Conservation (phyloP, 2,113 vertebrate species). For the Oplegnathus fasciatus region DNA sequence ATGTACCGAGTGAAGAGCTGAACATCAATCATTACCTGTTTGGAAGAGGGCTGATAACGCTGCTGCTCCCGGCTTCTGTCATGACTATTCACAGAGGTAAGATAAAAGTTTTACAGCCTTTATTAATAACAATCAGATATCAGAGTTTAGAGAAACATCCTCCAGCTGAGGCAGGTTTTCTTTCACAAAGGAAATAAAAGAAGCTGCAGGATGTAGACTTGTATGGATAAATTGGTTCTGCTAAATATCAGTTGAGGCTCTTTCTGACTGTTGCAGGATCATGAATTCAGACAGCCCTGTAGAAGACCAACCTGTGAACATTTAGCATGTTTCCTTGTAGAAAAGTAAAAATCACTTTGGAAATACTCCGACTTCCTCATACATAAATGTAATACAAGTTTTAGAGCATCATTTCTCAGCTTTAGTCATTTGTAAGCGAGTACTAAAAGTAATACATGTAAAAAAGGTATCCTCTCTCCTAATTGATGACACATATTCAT, state of each 20-base stretch:
- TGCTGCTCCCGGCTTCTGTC: neutral
- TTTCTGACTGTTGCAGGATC: neutral
- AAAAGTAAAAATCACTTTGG: neutral
- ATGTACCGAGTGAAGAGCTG: conserved; percentile 3
- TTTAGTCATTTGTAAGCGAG: neutral
- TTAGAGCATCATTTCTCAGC: neutral
- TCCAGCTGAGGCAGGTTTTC: neutral
- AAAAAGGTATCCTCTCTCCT: too few relatives aligned
- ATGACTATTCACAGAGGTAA: conserved; percentile 72
- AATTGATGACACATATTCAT: too few relatives aligned
- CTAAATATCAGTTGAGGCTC: neutral
- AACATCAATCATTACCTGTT: neutral
- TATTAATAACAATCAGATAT: neutral
- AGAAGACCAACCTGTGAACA: neutral
- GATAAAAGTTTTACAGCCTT: conserved; percentile 11
- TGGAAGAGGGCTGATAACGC: neutral
- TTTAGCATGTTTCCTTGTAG: neutral
- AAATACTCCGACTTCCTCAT: neutral
- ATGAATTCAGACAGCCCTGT: neutral
- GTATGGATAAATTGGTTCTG: neutral
- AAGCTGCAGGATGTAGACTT: neutral
- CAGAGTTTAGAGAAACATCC: neutral
- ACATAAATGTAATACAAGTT: neutral
- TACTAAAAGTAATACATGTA: too few relatives aligned
- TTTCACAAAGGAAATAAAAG: neutral